Conservation (phyloP, 2,888 invertebrate species). For the Nymphalis urticae region DNA sequence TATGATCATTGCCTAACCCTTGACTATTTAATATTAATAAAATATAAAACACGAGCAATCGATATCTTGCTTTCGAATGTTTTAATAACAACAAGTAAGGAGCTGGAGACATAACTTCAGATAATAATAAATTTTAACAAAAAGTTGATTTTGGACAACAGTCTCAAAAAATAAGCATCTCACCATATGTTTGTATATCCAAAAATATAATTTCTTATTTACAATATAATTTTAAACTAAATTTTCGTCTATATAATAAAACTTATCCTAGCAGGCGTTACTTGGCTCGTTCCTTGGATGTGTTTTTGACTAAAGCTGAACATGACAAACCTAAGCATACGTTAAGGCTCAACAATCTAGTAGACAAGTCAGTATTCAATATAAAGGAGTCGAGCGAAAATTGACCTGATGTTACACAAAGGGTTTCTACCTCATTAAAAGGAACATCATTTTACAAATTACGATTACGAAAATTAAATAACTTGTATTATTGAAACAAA, state of each 20-base stretch:
- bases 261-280: slow-evolving; percentile 34
- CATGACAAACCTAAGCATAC: slow-evolving; percentile 21
- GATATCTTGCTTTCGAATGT: too few relatives aligned
- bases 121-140: slow-evolving; percentile 36
- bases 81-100: slow-evolving; percentile 28
- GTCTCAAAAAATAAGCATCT: slow-evolving; percentile 76
- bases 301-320: slow-evolving; percentile 26
- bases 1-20: too few relatives aligned
- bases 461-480: too few relatives aligned
- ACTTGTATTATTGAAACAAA: too few relatives aligned
- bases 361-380: too few relatives aligned
- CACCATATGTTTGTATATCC: slow-evolving; percentile 63
- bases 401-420: too few relatives aligned
- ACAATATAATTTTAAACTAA: slow-evolving; percentile 51
- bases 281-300: slow-evolving; percentile 33
- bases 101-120: slow-evolving; percentile 33
- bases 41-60: too few relatives aligned
- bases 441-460: too few relatives aligned
- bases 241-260: slow-evolving; percentile 30
- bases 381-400: too few relatives aligned
- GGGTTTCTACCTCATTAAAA: too few relatives aligned
- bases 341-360: neutral
- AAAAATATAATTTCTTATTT: slow-evolving; percentile 74
- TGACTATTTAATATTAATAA: too few relatives aligned
- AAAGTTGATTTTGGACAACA: slow-evolving; percentile 74